Evolutionary conservation across 2,797 vertebrate genomes (phyloP).

Genomic region (Catostomus latipinnis): DNA sequence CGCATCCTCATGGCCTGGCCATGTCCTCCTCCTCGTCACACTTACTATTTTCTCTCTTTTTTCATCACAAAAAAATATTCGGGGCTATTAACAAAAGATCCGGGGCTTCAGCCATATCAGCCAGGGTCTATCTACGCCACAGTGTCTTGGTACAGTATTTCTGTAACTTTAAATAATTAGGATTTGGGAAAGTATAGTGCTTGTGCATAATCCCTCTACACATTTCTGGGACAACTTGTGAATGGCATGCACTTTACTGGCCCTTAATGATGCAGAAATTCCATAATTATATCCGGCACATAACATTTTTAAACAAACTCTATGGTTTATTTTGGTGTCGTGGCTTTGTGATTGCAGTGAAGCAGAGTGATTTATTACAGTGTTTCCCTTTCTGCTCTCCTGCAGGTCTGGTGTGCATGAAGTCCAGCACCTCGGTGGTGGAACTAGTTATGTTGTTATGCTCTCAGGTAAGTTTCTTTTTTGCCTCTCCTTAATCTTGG

Average conservation of each 20-base stretch:
- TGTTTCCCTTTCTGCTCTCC: slow-evolving; percentile 51
- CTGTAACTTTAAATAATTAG: neutral
- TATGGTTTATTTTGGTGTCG: neutral
- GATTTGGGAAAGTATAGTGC: neutral
- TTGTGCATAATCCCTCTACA: neutral
- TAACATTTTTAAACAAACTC: slow-evolving; percentile 1
- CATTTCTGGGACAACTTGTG: neutral
- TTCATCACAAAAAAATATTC: too few species aligned
- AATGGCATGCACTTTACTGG: neutral
- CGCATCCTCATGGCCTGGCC: too few species aligned
- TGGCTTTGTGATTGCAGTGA: slow-evolving; percentile 5
- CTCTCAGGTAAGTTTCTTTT: slow-evolving; percentile 88
- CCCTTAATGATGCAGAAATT: neutral
- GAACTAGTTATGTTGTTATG: slow-evolving; percentile 98
- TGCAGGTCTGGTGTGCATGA: slow-evolving; percentile 96
- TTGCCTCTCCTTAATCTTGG: too few species aligned
- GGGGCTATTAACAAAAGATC: too few species aligned
- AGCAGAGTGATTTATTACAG: slow-evolving; percentile 3
- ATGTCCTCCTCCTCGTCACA: too few species aligned
- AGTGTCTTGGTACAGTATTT: neutral
- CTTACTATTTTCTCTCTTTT: too few species aligned
- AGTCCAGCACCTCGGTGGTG: slow-evolving; percentile 97
- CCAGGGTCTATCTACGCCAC: too few species aligned
- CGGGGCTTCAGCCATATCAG: too few species aligned
- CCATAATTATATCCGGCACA: slow-evolving; percentile 14